Base-by-base conservation (phyloP, 1,140 invertebrate genomes). In the Drosophila jambulina region DNA sequence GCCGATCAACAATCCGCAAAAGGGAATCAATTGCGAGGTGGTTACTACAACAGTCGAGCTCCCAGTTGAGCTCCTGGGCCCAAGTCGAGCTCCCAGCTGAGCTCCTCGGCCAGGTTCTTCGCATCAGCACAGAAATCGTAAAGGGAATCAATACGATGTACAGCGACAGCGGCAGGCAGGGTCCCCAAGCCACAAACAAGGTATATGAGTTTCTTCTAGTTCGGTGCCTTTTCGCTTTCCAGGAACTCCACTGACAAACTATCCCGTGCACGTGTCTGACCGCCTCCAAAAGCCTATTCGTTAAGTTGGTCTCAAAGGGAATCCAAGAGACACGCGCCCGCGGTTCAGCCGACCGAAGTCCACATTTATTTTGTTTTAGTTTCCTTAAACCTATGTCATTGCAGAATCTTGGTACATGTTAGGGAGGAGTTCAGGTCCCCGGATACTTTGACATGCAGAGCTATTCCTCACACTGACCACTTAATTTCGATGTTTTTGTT, bases 311-410 rank as follows among this genome's bases (percentile, higher is more conserved):
- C 90, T 90, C 88, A 77, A 91, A 91, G 88, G 88, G 88, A 91
- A 91, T 91, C 88, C 69, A 91, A 74, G 88, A 91, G 90, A 82
- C 80, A 91, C 79, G 78, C 84, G 84, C 84, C 80, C 84, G 75
- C 76, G 76, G 67, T 72, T 29, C 59, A 62, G 45, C 70, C 80
- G 48, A 49, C 54, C 32, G 38, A 60, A 65, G 54, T 56, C 42
- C 40, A 78, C 64, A 59, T n/a, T 42, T 59, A 63, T 51, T 78
- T 60, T 69, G 43, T 54, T 80, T 67, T 69, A 68, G 77, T 25
- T 51, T 49, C 57, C 13, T 75, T 67, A 34, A 69, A 70, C 15
- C 48, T 43, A 32, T 38, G 53, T 68, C 23, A 56, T 77, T 61
- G 42, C 75, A 78, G 75, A 32, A 34, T 45, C 10, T 48, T 38